Evolutionary conservation across 2,888 invertebrate genomes (phyloP).

Genomic region (Drosophila cyrtoloma): DNA sequence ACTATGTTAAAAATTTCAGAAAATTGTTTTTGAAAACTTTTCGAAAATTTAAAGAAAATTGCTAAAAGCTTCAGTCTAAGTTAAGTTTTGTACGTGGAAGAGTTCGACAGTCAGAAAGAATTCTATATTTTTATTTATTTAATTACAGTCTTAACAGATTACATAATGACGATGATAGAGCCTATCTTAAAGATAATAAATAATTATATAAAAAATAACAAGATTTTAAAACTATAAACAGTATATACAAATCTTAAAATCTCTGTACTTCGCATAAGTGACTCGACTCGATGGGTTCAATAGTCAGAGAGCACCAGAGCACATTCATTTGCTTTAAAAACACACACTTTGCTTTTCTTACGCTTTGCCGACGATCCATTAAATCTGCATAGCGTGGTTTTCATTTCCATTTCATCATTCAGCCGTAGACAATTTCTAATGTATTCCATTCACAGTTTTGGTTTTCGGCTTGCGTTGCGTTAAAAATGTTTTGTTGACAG

Average conservation of each 20-base stretch:
- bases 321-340: background rate
- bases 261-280: background rate
- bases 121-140: background rate
- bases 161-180: background rate
- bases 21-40: background rate
- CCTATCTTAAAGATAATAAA: too few relatives aligned
- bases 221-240: background rate
- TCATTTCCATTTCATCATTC: constrained; percentile 30
- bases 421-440: constrained; percentile 57
- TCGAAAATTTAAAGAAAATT: background rate
- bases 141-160: background rate
- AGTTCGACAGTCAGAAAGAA: background rate
- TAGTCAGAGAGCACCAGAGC: background rate
- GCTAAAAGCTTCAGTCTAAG: background rate
- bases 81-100: background rate
- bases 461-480: constrained; percentile 48
- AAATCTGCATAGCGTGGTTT: constrained; percentile 11
- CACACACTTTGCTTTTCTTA: background rate
- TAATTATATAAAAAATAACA: too few relatives aligned
- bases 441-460: constrained; percentile 63
- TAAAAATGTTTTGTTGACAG: constrained; percentile 71
- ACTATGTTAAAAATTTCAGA: background rate
- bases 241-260: background rate
- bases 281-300: background rate
- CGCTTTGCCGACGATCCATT: constrained; percentile 20